Base-by-base conservation (phyloP, 2,888 invertebrate genomes). In the Antheraea assamensis region DNA sequence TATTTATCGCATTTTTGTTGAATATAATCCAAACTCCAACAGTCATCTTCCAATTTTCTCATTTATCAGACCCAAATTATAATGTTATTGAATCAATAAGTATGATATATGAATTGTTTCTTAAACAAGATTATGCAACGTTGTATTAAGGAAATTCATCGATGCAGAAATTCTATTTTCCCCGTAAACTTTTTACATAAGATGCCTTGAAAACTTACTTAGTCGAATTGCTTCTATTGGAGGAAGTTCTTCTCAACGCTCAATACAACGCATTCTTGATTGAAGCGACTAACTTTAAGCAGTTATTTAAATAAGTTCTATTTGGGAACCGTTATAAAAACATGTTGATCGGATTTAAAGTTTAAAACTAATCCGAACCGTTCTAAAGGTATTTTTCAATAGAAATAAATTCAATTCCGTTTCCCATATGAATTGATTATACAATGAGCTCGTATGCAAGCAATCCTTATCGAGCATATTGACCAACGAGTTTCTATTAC, bases 151-250 rank as follows among this genome's bases (percentile, higher is more conserved):
- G 27, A 30, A 13, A 7, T 70, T 71, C 42, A 68, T 52, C 21
- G 30, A 8, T 58, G 70, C 31, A 70, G 30, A 72, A 61, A 71
- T 72, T 74, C 72, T 74, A 74, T 76, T 74, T 74, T 66, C 72
- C 70, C 72, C 58, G 73, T 71, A 72, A 76, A 75, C 74, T 70
- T 73, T 71, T 21, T 30, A 72, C 71, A 72, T 58, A 73, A 71
- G 27, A 70, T 73, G 49, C 64, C 27, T 8, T 74, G 55, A 73
- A 75, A 72, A 47, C 74, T 77, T 74, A 71, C 74, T 70, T 74
- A 74, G 74, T 75, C 73, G 21, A 42, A 58, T 72, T 68, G 68
- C 72, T 68, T 68, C 73, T 70, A 70, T 58, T 58, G 68, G 24
- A 72, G 58, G 31, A 58, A 68, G 55, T 70, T 24, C 70, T 61